Base-by-base conservation (phyloP, 2,888 invertebrate genomes). In the Scaptomyza polygonia region DNA sequence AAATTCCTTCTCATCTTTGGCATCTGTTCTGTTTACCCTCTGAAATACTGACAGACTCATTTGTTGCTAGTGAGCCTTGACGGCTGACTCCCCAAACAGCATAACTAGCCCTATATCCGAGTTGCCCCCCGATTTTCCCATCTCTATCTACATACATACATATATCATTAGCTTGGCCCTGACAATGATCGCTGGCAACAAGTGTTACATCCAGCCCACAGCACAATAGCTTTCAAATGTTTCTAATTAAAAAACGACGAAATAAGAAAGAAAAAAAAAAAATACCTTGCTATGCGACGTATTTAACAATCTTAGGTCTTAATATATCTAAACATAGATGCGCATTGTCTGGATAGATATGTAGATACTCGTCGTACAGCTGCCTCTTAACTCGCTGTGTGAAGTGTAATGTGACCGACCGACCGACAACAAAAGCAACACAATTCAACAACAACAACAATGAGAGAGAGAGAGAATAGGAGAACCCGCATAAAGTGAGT, bases 171-270 rank as follows among this genome's bases (percentile, higher is more conserved):
- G 77, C 75, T 67, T 77, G 43, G 58, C 75, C 64, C 52, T 66
- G 73, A 69, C 82, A 82, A 79, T 84, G 83, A 84, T 84, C 69
- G 83, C 80, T 77, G 32, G 69, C 69, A 87, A 87, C 83, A 84
- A 84, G 83, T 84, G 88, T 77, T 85, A 70, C 55, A 47, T 65
- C 61, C 43, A 49, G 16, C 63, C 61, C 61, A 77, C 57, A 75
- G 77, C 77, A 83, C 88, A 84, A 84, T 85, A 72, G 82, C 83
- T 85, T 86, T 85, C 88, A 72, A 83, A 87, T 84, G 83, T 86
- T 87, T 85, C 86, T 77, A 82, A 84, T 84, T 84, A 84, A 84
- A 86, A 81, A 81, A 79, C 64, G 29, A 54, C 45, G 48, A 40
- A 40, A 21, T 42, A 25, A 49, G 55, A 52, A 47, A 56, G 47